A percentile compares a stretch with the other conserved stretches of the same genome.
Evolutionary conservation across 2,113 vertebrate species (phyloP).

Genomic region (Electrona antarctica): DNA sequence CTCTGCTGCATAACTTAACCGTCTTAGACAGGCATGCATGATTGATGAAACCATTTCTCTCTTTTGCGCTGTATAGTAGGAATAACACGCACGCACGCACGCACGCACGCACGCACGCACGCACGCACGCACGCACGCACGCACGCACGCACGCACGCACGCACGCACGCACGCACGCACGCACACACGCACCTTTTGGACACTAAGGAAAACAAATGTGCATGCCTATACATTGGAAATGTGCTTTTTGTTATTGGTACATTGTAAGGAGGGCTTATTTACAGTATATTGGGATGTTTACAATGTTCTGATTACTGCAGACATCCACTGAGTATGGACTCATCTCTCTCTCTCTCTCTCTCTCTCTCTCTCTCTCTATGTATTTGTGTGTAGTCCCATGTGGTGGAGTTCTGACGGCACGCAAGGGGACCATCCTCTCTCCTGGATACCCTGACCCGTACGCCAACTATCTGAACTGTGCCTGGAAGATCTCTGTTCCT

Average conservation of each 20-base stretch:
- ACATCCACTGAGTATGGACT: background rate
- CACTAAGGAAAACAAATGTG: background rate
- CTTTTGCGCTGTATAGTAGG: background rate
- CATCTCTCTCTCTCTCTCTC: background rate
- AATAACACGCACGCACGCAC: background rate
- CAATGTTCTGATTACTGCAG: background rate
- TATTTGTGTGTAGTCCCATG: constrained; percentile 87
- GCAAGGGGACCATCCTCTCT: constrained; percentile 94
- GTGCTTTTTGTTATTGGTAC: background rate
- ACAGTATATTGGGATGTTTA: background rate
- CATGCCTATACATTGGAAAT: background rate
- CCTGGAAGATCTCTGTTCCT: constrained; percentile 96
- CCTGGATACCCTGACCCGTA: constrained; percentile 96
- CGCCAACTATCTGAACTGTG: constrained; percentile 96
- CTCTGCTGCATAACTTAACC: background rate
- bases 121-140: background rate
- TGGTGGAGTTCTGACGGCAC: constrained; percentile 91
- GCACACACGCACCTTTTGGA: background rate
- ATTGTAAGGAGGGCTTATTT: background rate
- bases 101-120: no score
- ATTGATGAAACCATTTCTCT: constrained; percentile 2
- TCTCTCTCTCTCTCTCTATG: background rate
- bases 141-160: background rate
- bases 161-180: background rate
- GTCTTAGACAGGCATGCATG: constrained; percentile 8